phyloP scores from a whole-genome alignment of 2,113 vertebrate genomes.

The Nothocercus julius region DNA sequence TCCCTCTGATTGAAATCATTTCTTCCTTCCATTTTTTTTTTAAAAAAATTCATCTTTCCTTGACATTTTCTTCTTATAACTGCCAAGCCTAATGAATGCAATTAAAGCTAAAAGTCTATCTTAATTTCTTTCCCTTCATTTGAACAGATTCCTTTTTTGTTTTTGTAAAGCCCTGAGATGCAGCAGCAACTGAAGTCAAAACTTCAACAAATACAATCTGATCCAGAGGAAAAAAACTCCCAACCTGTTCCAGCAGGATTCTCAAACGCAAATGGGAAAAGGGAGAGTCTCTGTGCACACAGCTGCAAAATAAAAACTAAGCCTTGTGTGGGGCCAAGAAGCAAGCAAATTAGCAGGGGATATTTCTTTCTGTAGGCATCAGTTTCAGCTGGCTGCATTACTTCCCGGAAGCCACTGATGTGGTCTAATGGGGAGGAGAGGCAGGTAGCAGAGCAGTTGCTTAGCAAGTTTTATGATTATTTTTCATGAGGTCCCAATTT shows the following conservation, averaged over 20 bases:
- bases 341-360: slow-evolving; percentile 2
- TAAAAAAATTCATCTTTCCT: slow-evolving; percentile 34
- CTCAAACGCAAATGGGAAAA: background rate
- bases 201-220: background rate
- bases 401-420: background rate
- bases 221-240: background rate
- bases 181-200: background rate
- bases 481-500: background rate
- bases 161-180: slow-evolving; percentile 7
- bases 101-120: slow-evolving; percentile 69
- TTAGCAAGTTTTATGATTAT: background rate
- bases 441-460: background rate
- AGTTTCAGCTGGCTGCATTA: background rate
- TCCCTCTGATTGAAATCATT: background rate
- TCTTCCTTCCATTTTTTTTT: background rate
- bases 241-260: background rate
- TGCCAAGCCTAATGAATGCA: slow-evolving; percentile 64
- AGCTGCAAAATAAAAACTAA: background rate
- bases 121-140: slow-evolving; percentile 42
- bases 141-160: slow-evolving; percentile 44
- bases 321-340: background rate
- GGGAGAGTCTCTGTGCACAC: background rate
- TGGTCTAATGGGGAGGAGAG: background rate
- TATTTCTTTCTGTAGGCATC: background rate
- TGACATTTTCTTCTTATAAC: slow-evolving; percentile 46